phyloP scores from a whole-genome alignment of 2,113 vertebrate species.

The Actenoides lindsayi region DNA sequence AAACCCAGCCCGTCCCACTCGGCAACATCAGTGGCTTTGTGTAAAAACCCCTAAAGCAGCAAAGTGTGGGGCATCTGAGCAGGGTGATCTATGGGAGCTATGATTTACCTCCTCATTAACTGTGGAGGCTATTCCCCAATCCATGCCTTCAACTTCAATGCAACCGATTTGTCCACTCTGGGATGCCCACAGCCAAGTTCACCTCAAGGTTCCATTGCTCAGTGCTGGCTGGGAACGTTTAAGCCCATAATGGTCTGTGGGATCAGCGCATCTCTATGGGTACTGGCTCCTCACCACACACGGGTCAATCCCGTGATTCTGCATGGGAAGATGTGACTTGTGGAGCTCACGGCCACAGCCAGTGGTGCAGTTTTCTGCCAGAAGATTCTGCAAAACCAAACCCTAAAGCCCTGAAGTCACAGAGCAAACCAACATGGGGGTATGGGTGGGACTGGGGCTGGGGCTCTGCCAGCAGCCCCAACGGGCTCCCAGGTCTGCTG shows the following conservation, averaged over 20 bases:
- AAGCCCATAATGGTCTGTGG: rapidly evolving
- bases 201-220: neutral
- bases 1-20: too few relatives aligned
- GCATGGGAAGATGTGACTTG: too few relatives aligned
- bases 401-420: neutral
- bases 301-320: rapidly evolving
- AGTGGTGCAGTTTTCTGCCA: neutral
- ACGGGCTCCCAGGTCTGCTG: rapidly evolving
- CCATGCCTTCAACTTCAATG: rapidly evolving
- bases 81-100: rapidly evolving
- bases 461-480: rapidly evolving
- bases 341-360: neutral
- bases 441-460: rapidly evolving
- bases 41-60: neutral
- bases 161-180: rapidly evolving
- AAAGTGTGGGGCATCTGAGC: neutral
- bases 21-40: rapidly evolving
- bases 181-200: rapidly evolving
- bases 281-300: rapidly evolving
- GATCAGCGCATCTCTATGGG: rapidly evolving
- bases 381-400: neutral
- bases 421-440: neutral
- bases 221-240: rapidly evolving
- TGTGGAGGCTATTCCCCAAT: too few relatives aligned
- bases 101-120: neutral